These are phyloP conservation scores for Wiebesia pumilae DNA, from an alignment of 1,140 invertebrate genomes.

Conservation along the genomic window DNA sequence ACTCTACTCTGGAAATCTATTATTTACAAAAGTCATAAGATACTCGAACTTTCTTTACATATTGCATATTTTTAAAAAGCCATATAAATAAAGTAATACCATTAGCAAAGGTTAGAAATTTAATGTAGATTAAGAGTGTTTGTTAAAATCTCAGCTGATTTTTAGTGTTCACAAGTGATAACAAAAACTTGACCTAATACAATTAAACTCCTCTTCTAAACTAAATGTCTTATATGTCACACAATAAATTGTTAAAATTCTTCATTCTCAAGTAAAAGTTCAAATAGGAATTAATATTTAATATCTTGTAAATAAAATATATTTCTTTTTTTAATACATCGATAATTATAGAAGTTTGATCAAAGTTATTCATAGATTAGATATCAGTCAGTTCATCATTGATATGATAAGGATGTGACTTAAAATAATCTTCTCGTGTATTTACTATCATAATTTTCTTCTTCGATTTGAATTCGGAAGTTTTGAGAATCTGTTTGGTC, in stretches of 20 bases:
- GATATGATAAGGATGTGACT: background rate
- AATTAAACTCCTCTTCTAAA: background rate
- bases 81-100: background rate
- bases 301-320: conserved; percentile 14
- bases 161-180: background rate
- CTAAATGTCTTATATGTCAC: background rate
- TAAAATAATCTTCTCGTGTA: background rate
- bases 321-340: background rate
- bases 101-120: background rate
- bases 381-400: background rate
- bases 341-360: background rate
- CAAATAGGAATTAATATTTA: background rate
- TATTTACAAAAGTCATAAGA: background rate
- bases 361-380: background rate
- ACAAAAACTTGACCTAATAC: background rate
- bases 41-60: background rate
- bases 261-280: background rate
- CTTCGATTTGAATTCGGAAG: background rate
- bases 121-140: background rate
- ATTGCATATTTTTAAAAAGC: background rate
- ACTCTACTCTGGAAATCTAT: too few species aligned
- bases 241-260: background rate
- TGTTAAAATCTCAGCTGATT: background rate
- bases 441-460: background rate
- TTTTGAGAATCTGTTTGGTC: background rate